Base-by-base conservation (phyloP, 2,888 invertebrate species). In the Cephonodes hylas region DNA sequence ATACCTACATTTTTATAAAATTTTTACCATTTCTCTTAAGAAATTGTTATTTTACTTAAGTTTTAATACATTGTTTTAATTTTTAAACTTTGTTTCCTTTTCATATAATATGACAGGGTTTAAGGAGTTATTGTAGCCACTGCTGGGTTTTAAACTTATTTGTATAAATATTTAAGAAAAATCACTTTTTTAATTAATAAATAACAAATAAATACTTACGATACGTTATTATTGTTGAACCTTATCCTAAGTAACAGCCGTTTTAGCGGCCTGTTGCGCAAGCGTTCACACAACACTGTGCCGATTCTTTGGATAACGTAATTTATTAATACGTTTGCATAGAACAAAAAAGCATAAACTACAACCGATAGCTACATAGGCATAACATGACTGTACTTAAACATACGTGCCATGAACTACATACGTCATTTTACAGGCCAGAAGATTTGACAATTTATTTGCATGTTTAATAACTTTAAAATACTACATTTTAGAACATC, bases 251-350 rank as follows among this genome's bases (percentile, higher is more conserved):
- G 53, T 56, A 65, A 63, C 66, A 75, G 73, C 76, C 75, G 78
- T 70, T 73, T 53, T 71, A 66, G 70, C 83, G 84, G 83, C 85
- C 84, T 81, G 85, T 90, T 90, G 86, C 86, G 89, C 88, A 91
- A 91, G 85, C 79, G 86, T 74, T 83, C 80, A 72, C 87, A 86
- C 87, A 76, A 84, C 87, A 91, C 91, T 91, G 90, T 81, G 88
- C 80, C 79, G 83, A 83, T 84, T 84, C 84, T 81, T 79, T 77
- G 70, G 72, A 72, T 75, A 77, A 81, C 86, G 83, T 89, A 88
- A 88, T 89, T 88, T 91, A 91, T 91, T 88, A 89, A 91, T 85
- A 85, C 84, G 72, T 78, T 69, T 72, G 69, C 81, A 71, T 72
- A 80, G 83, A 83, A 70, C 64, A 80, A 69, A 66, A 66, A 68